Evolutionary conservation across 2,888 invertebrate genomes (phyloP).

Genomic region (Tetrapedia diversipes): DNA sequence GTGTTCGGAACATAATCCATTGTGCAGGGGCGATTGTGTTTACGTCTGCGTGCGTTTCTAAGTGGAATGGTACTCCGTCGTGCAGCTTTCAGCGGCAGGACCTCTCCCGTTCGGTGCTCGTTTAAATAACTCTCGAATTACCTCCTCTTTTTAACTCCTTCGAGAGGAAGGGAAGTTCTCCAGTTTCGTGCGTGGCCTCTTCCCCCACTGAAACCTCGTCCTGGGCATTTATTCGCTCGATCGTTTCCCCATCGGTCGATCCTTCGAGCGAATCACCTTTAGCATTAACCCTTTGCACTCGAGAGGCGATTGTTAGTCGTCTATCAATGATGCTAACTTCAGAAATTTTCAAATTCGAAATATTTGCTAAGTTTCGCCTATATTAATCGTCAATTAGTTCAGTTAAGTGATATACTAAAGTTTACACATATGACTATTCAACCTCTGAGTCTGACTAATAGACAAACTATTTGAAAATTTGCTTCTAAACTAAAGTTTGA

Average conservation of each 20-base stretch:
- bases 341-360: too few relatives aligned
- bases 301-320: too few relatives aligned
- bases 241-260: conserved; percentile 48
- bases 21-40: conserved; percentile 75
- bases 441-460: too few relatives aligned
- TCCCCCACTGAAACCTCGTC: conserved; percentile 46
- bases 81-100: conserved; percentile 21
- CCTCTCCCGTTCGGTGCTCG: conserved; percentile 52
- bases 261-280: conserved; percentile 27
- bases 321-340: too few relatives aligned
- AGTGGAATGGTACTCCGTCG: conserved; percentile 64
- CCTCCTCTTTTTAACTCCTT: conserved; percentile 55
- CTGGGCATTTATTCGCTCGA: conserved; percentile 47
- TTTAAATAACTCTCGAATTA: conserved; percentile 78
- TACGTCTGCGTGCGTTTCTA: conserved; percentile 73
- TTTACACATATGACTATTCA: too few relatives aligned
- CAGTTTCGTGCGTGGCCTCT: conserved; percentile 39
- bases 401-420: too few relatives aligned
- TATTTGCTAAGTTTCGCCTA: too few relatives aligned
- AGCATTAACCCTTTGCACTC: conserved; percentile 32
- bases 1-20: conserved; percentile 71
- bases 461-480: too few relatives aligned
- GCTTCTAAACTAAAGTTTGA: too few relatives aligned
- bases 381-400: too few relatives aligned
- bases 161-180: conserved; percentile 41